Conservation (phyloP, 2,888 invertebrate genomes). For the Anarsia innoxiella region DNA sequence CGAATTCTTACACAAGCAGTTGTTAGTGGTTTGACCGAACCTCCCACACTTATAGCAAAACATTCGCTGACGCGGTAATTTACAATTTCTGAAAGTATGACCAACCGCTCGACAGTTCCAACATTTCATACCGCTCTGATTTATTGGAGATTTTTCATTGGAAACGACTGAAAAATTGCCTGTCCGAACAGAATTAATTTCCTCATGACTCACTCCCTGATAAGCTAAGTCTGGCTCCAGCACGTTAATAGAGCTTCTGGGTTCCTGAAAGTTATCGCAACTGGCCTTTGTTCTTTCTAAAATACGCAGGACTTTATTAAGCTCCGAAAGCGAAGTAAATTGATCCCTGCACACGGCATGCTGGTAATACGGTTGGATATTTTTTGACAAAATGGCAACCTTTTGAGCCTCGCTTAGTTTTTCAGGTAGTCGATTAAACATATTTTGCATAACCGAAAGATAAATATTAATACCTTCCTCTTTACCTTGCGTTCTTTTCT, state of each 20-base stretch:
- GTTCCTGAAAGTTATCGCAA: conserved; percentile 16
- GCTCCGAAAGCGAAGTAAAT: too few relatives aligned
- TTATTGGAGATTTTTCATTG: background rate
- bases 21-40: too few relatives aligned
- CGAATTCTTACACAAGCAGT: too few relatives aligned
- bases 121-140: too few relatives aligned
- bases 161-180: background rate
- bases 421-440: conserved; percentile 9
- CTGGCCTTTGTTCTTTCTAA: conserved; percentile 13
- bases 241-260: background rate
- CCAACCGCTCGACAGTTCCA: too few relatives aligned
- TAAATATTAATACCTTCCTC: conserved; percentile 6
- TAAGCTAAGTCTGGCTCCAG: conserved; percentile 14
- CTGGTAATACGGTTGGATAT: conserved; percentile 15
- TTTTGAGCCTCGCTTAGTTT: too few relatives aligned
- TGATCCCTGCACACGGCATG: conserved; percentile 10
- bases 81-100: too few relatives aligned
- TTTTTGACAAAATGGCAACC: conserved; percentile 10
- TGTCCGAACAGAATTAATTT: background rate
- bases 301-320: conserved; percentile 5
- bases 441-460: conserved; percentile 9
- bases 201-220: background rate
- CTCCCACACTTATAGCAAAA: too few relatives aligned
- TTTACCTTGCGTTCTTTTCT: conserved; percentile 9
- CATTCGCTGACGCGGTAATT: too few relatives aligned